Conservation (phyloP, 2,888 invertebrate genomes). For the Caenorhabditis uteleia region DNA sequence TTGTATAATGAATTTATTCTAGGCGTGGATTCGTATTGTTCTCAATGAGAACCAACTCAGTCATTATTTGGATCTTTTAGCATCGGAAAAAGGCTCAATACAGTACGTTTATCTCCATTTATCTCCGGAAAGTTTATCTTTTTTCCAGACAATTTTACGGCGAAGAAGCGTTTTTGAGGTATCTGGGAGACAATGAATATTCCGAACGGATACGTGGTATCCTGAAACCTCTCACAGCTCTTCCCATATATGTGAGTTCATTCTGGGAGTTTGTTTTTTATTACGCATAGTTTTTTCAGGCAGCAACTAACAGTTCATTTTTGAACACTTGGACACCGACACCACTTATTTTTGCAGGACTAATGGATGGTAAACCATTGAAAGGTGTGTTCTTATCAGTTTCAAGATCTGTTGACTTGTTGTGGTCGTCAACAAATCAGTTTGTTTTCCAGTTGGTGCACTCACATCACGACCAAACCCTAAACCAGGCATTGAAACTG, state of each 20-base stretch:
- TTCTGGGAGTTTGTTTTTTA: background rate
- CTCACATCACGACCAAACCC: slow-evolving; percentile 31
- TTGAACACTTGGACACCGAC: slow-evolving; percentile 72
- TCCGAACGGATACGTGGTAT: slow-evolving; percentile 68
- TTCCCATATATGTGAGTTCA: slow-evolving; percentile 16
- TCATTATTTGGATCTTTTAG: slow-evolving; percentile 71
- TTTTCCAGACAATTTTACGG: slow-evolving; percentile 70
- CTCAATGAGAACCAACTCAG: slow-evolving; percentile 72
- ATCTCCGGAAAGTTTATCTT: background rate
- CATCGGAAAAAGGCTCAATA: slow-evolving; percentile 69
- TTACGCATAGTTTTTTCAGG: slow-evolving; percentile 6
- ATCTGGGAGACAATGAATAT: slow-evolving; percentile 71
- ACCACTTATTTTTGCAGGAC: slow-evolving; percentile 70
- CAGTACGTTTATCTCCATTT: slow-evolving; percentile 14
- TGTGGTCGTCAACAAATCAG: background rate
- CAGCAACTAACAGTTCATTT: slow-evolving; percentile 72
- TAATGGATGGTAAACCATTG: slow-evolving; percentile 55
- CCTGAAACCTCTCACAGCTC: slow-evolving; percentile 25
- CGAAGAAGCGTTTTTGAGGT: slow-evolving; percentile 70
- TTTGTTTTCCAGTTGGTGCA: slow-evolving; percentile 23
- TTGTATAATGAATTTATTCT: slow-evolving; percentile 1
- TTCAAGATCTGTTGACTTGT: background rate
- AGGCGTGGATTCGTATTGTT: slow-evolving; percentile 73
- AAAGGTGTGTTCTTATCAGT: slow-evolving; percentile 30
- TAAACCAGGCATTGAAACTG: slow-evolving; percentile 20